Evolutionary conservation across 1,140 invertebrate species (phyloP).

Genomic region (Marisa cornuarietis): DNA sequence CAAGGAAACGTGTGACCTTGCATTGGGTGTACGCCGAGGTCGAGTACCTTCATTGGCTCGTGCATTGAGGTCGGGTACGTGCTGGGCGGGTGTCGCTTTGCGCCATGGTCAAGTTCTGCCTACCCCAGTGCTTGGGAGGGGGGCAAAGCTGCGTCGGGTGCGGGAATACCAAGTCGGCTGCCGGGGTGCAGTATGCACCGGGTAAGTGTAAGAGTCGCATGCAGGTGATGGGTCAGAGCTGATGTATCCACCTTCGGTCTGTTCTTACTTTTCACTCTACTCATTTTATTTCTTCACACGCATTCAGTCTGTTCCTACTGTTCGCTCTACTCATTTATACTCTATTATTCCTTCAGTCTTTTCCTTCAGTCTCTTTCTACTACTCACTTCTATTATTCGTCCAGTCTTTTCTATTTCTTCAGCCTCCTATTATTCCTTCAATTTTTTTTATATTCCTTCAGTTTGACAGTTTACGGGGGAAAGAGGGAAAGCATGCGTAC

Average conservation of each 20-base stretch:
- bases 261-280: no score
- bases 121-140: constrained; percentile 27
- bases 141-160: constrained; percentile 17
- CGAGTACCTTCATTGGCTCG: no score
- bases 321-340: background rate
- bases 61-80: no score
- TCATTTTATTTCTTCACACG: no score
- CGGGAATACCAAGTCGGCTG: constrained; percentile 10
- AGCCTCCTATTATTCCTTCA: background rate
- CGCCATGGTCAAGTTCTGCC: constrained; percentile 24
- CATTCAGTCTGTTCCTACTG: no score
- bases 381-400: background rate
- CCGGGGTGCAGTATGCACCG: constrained; percentile 3
- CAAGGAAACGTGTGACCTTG: no score
- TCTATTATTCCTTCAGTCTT: background rate
- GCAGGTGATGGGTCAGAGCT: no score
- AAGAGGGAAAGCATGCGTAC: background rate
- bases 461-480: background rate
- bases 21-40: no score
- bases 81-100: background rate
- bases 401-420: background rate
- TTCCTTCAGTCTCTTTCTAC: background rate
- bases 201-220: constrained; percentile 10
- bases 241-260: no score
- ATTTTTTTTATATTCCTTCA: background rate